Base-by-base conservation (phyloP, 2,113 vertebrate genomes). In the Crotophaga sulcirostris region DNA sequence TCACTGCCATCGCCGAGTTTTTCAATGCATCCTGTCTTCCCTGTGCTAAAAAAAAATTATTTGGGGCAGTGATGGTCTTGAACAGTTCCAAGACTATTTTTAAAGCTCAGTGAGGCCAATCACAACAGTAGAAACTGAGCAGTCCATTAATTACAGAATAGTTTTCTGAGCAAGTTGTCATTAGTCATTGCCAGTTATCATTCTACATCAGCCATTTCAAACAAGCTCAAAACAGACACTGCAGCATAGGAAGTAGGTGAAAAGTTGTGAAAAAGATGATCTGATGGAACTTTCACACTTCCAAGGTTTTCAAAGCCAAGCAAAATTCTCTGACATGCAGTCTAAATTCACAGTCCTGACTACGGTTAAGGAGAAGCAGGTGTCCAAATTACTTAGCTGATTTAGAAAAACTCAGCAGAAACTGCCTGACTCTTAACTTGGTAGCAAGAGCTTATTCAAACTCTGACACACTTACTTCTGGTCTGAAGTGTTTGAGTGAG, bases 131-230 rank as follows among this genome's bases (percentile, higher is more conserved):
- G 33, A 59, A 85, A 75, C 29, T 0, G 3, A 91, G 38, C 49
- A 91, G 67, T 15, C 55, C 38, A 44, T 88, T 95, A 96, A 96
- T 91, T 96, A 90, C 60, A 93, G 85, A 70, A 77, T 7, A 13
- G 3, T 70, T 91, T 79, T 63, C 87, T 70, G 34, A 92, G 72
- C 31, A 85, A 90, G 64, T n/a, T 81, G 51, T 79, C 83, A 84
- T 90, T 70, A 95, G 67, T 85, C 84, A 93, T 59, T 84, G 80
- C 16, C 69, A 55, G 68, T 63, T 92, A 86, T 81, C 93, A 84
- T 64, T 84, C 76, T 63, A 55, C 55, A 88, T 74, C 55, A 96
- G 68, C 44, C 68, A 60, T 83, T 90, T 93, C 79, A 88, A 77
- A 88, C 25, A 77, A 60, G 75, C 38, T 63, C 21, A 63, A 28